phyloP scores from a whole-genome alignment of 2,797 vertebrate genomes.

The Scolopax rusticola region DNA sequence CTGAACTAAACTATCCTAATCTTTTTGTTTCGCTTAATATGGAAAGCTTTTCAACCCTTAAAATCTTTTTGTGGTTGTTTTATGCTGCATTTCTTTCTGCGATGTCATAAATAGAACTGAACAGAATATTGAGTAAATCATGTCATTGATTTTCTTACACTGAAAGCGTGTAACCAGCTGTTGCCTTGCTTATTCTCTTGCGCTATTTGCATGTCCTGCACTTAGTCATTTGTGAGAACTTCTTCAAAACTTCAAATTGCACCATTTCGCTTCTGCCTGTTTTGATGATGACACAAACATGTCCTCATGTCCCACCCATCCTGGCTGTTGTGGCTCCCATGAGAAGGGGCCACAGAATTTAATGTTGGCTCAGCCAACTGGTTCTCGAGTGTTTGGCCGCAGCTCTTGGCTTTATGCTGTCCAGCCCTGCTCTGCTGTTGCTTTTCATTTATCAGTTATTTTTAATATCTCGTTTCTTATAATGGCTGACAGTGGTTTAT shows the following conservation, averaged over 20 bases:
- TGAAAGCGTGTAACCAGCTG: background rate
- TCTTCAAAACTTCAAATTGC: background rate
- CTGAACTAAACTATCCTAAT: slow-evolving; percentile 25
- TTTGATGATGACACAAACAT: background rate
- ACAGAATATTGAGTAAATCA: background rate
- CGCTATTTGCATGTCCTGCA: background rate
- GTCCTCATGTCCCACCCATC: accelerated
- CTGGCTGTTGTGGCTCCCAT: background rate
- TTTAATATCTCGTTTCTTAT: background rate
- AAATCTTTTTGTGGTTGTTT: slow-evolving; percentile 12
- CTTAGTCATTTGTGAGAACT: background rate
- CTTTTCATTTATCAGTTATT: background rate
- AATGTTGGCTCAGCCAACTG: background rate
- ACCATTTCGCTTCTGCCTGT: background rate
- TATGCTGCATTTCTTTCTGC: slow-evolving; percentile 25
- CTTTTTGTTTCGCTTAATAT: slow-evolving; percentile 44
- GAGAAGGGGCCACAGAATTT: background rate
- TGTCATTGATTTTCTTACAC: background rate
- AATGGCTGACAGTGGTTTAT: background rate
- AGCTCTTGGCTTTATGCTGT: background rate
- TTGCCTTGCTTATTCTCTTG: background rate
- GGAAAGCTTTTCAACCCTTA: slow-evolving; percentile 11
- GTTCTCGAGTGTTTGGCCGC: background rate
- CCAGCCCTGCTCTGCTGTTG: background rate
- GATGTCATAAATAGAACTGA: slow-evolving; percentile 21